Conservation (phyloP, 2,113 vertebrate species). For the Burhinus oedicnemus region DNA sequence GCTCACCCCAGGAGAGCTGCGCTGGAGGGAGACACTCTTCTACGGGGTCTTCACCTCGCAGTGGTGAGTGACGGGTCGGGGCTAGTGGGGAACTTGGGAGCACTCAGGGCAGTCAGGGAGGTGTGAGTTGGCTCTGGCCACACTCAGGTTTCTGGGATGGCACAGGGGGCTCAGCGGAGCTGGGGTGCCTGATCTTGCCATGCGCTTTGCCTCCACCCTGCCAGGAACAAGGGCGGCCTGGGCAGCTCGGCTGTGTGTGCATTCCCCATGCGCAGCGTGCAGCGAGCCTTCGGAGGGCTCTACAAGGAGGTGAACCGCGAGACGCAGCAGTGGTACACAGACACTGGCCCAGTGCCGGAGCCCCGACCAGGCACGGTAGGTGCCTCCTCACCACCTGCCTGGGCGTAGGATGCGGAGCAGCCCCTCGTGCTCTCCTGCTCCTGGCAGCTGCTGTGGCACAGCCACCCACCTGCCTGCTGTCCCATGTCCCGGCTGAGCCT, state of each 20-base stretch:
- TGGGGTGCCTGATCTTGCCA: accelerated
- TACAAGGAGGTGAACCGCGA: conserved; percentile 94
- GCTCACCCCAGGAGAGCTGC: conserved; percentile 81
- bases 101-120: accelerated
- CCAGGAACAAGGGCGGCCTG: conserved; percentile 87
- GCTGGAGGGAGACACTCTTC: conserved; percentile 86
- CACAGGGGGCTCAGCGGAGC: accelerated
- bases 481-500: not conserved
- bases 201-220: not conserved
- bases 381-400: accelerated
- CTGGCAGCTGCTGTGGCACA: accelerated
- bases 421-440: accelerated
- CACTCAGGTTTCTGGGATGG: accelerated
- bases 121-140: accelerated
- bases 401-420: accelerated
- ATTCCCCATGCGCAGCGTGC: conserved; percentile 89
- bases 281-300: conserved; percentile 84
- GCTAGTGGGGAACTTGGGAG: not conserved
- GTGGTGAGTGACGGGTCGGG: conserved; percentile 76
- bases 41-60: conserved; percentile 96
- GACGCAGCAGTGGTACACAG: conserved; percentile 95
- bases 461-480: accelerated
- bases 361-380: conserved; percentile 91
- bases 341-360: conserved; percentile 83
- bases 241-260: conserved; percentile 92